Conservation (phyloP, 2,888 invertebrate species). For the Thecocarcelia acutangulata region DNA sequence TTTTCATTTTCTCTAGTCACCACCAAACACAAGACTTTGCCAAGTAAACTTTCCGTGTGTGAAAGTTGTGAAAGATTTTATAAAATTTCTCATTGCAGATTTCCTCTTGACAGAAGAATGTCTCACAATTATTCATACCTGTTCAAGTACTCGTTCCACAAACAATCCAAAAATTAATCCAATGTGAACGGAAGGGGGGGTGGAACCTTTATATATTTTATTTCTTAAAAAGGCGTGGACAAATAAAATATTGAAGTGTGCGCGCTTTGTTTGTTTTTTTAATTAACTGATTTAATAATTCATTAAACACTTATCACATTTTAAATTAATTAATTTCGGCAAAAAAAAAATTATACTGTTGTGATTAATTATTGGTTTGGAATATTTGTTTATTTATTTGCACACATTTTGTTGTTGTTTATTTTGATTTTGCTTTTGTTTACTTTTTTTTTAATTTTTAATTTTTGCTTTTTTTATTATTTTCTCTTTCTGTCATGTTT, state of each 20-base stretch:
- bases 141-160: too few species aligned
- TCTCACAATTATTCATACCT: too few species aligned
- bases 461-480: not conserved
- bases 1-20: too few species aligned
- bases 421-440: not conserved
- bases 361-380: not conserved
- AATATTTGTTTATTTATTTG: not conserved
- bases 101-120: too few species aligned
- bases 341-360: not conserved
- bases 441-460: too few species aligned
- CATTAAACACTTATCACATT: not conserved
- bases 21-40: too few species aligned
- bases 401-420: not conserved
- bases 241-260: not conserved
- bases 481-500: not conserved
- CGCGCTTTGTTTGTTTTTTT: not conserved
- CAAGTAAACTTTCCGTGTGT: too few species aligned
- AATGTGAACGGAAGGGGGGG: too few species aligned
- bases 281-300: not conserved
- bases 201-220: not conserved
- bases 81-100: too few species aligned
- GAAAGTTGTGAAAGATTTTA: too few species aligned
- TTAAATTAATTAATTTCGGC: not conserved
- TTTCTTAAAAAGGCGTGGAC: conserved; percentile 1
- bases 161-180: too few species aligned